phyloP scores from a whole-genome alignment of 2,113 vertebrate genomes.

The Pseudopipra pipra region DNA sequence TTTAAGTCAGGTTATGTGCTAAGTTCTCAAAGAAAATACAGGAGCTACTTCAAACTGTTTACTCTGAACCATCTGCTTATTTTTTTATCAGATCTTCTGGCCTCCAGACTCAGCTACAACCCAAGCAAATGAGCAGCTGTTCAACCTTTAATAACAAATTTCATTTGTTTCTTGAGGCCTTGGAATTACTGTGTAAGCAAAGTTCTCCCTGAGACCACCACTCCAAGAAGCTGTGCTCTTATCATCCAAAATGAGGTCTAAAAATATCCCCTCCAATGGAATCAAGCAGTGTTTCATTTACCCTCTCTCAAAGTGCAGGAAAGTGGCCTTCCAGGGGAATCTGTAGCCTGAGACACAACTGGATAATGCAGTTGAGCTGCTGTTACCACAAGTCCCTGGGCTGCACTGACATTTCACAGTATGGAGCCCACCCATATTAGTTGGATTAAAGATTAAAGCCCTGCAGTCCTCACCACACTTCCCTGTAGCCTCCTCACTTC shows the following conservation, averaged over 20 bases:
- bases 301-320: not conserved
- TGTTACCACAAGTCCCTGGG: not conserved
- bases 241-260: not conserved
- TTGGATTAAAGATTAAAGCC: not conserved
- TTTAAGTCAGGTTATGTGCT: not conserved
- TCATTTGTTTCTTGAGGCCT: slow-evolving; percentile 47
- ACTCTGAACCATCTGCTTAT: slow-evolving; percentile 66
- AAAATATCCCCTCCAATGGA: not conserved
- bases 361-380: not conserved
- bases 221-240: not conserved
- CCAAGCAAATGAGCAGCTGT: slow-evolving; percentile 64
- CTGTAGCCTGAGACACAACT: not conserved
- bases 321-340: not conserved
- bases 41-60: slow-evolving; percentile 62
- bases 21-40: slow-evolving; percentile 54
- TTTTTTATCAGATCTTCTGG: slow-evolving; percentile 45
- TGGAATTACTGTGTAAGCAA: slow-evolving; percentile 30
- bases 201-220: slow-evolving; percentile 5
- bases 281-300: not conserved
- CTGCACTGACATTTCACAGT: not conserved
- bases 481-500: not conserved
- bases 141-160: slow-evolving; percentile 64
- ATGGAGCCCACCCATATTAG: accelerated
- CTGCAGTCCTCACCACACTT: not conserved
- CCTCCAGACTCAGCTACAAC: slow-evolving; percentile 50